A percentile compares a stretch with the other conserved stretches of the same genome.
phyloP scores from a whole-genome alignment of 2,888 invertebrate species.

The Isotomurus palustris region DNA sequence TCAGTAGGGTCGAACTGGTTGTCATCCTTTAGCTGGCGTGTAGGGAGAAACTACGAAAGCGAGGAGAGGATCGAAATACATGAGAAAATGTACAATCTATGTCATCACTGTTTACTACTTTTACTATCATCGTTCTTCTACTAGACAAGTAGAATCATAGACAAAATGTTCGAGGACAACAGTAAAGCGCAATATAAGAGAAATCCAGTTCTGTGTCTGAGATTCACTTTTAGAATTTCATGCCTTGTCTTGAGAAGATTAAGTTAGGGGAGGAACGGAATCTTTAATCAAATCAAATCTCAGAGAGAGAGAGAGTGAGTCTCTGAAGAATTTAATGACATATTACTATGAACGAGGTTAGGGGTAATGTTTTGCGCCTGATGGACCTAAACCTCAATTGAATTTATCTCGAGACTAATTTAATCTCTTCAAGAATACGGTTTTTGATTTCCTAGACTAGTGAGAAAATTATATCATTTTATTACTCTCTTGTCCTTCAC shows the following conservation, averaged over 20 bases:
- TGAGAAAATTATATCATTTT: too few relatives aligned
- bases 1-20: too few relatives aligned
- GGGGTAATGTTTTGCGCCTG: constrained; percentile 4
- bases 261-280: not conserved
- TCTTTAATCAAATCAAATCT: constrained; percentile 12
- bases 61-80: too few relatives aligned
- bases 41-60: not conserved
- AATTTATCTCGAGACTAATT: constrained; percentile 4
- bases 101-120: too few relatives aligned
- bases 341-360: constrained; percentile 4
- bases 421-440: constrained; percentile 1
- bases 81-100: too few relatives aligned
- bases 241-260: not conserved
- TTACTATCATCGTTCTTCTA: not conserved
- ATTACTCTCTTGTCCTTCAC: too few relatives aligned
- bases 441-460: constrained; percentile 3
- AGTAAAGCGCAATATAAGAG: too few relatives aligned
- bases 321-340: constrained; percentile 9
- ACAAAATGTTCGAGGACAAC: too few relatives aligned
- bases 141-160: not conserved
- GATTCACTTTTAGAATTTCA: not conserved
- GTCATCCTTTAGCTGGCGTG: too few relatives aligned
- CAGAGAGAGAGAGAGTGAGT: too few relatives aligned
- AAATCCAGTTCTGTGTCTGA: too few relatives aligned
- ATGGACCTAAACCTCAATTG: constrained; percentile 12